Evolutionary conservation across 1,140 invertebrate species (phyloP), one percentile per base, ranked within the genome.

Genomic region (Aleiodes sp.): DNA sequence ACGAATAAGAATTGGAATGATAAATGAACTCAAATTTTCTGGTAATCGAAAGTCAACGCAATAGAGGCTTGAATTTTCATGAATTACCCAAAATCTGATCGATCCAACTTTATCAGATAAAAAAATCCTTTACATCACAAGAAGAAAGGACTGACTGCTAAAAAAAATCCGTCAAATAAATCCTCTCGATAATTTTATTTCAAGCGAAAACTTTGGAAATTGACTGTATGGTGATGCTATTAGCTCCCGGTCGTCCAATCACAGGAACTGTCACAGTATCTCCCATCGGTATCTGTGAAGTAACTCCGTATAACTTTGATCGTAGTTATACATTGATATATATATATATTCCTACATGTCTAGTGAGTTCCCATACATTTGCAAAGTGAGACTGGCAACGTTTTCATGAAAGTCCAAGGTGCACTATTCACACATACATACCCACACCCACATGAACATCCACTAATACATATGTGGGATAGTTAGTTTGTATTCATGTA

Each of bases 321-420:
- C 41, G 8, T 46, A 8, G 4, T 7, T n/a, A n/a, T n/a, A n/a
- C n/a, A n/a, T n/a, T n/a, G n/a, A n/a, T 46, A 46, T 46, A 46
- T 46, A 46, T 46, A 19, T 19, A 46, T 1, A n/a, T n/a, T n/a
- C n/a, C n/a, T n/a, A n/a, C n/a, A n/a, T n/a, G n/a, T n/a, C n/a
- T n/a, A n/a, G n/a, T n/a, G n/a, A n/a, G n/a, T n/a, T n/a, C 2
- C 41, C 41, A 46, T 46, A 19, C 41, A 46, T 46, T 46, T 16
- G 41, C 14, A 46, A 19, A 46, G 41, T 8, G 41, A 46, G 41
- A 46, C 41, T 46, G 16, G 41, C 19, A 16, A 46, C 41, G 19
- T 46, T 46, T 46, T 46, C 41, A 19, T 46, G 41, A 46, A 46
- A 46, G 41, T 46, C 41, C 41, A 46, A 46, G 41, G 41, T 46